phyloP scores from a whole-genome alignment of 2,888 invertebrate species.

The Drosophila kokeensis region DNA sequence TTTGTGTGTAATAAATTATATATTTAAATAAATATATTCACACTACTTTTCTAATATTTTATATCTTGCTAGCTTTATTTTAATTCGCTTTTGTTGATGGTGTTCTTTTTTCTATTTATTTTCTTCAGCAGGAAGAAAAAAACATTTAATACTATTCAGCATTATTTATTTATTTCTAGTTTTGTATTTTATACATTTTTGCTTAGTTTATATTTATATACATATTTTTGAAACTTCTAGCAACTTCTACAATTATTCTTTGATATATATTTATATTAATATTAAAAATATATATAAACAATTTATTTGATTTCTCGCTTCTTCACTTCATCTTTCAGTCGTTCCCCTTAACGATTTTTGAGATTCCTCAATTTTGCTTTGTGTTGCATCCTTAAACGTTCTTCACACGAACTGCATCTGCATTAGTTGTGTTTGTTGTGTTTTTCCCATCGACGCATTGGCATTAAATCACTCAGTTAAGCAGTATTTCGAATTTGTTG shows the following conservation, averaged over 20 bases:
- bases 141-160: rapidly evolving
- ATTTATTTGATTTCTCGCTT: neutral
- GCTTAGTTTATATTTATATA: neutral
- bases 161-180: neutral
- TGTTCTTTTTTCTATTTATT: neutral
- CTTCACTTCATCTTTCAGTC: neutral
- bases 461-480: conserved; percentile 39
- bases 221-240: neutral
- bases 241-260: neutral
- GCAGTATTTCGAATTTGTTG: neutral
- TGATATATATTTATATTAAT: too few species aligned
- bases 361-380: neutral
- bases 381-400: neutral
- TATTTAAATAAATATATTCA: neutral
- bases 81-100: too few species aligned
- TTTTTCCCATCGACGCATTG: neutral
- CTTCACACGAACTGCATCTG: neutral
- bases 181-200: neutral
- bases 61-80: too few species aligned
- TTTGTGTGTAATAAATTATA: too few species aligned
- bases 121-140: neutral
- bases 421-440: neutral
- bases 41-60: rapidly evolving
- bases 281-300: neutral
- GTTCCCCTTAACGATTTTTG: neutral